Base-by-base conservation (phyloP, 2,888 invertebrate species). In the Xestia ashworthii region DNA sequence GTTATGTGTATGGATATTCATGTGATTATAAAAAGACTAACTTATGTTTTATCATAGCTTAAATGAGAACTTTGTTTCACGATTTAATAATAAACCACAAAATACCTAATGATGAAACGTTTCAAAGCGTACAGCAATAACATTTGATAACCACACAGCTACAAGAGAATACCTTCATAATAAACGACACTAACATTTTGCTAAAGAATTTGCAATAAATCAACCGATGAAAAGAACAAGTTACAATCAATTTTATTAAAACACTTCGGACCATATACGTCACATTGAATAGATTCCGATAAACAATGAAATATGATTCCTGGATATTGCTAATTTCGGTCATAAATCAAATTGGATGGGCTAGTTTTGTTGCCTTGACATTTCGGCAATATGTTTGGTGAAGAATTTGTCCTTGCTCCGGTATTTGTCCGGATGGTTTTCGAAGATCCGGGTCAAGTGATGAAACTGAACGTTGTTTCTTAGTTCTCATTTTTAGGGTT, bases 371-470 rank as follows among this genome's bases (percentile, higher is more conserved):
- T 22, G 64, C 88, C 89, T 85, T 89, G 89, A 82, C 88, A 87
- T 88, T 88, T 88, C 3, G 5, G 68, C 71, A 76, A 78, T 76
- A 78, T 76, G 58, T 84, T 65, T 53, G 44, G 50, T 87, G 79
- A 74, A 81, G 82, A 83, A 76, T 73, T 78, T 70, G 90, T 82
- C 92, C 92, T 93, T 89, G 92, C 92, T 91, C 92, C 87, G 90
- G 85, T 91, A 91, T 91, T 88, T 85, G 84, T 81, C 86, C 84
- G 86, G 87, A 87, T 83, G 66, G 82, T 78, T 85, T 74, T 32
- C 76, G 71, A 82, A 89, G 90, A 92, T 93, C 91, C 92, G 91
- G 89, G 86, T 91, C 81, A 73, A 19, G 68, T 84, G 76, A 80
- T 78, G 84, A 77, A 86, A 85, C 77, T 77, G 48, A 65, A 74